Percentiles rank a stretch among this genome's conserved stretches.
Conservation (phyloP, 2,888 invertebrate species). For the Syrista parreyssii region DNA sequence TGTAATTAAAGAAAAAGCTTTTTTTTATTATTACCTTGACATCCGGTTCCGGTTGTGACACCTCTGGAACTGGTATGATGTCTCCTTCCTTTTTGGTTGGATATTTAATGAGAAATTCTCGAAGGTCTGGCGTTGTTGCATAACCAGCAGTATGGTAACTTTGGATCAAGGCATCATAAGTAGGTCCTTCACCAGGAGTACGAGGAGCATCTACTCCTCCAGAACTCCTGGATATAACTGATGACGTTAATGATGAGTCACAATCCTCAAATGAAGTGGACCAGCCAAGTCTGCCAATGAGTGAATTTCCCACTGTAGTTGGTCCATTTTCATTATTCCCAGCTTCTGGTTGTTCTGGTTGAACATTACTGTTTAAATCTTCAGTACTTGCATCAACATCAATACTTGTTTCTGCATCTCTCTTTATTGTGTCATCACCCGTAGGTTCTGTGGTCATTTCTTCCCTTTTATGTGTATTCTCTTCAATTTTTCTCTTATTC, state of each 20-base stretch:
- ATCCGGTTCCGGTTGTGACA: constrained; percentile 28
- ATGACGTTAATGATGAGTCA: constrained; percentile 68
- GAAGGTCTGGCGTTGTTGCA: constrained; percentile 69
- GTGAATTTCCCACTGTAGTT: constrained; percentile 72
- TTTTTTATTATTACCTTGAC: constrained; percentile 26
- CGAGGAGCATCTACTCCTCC: constrained; percentile 65
- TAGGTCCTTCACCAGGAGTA: constrained; percentile 65
- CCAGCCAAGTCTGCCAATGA: constrained; percentile 75
- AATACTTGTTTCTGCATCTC: constrained; percentile 4
- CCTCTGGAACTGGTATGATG: constrained; percentile 10
- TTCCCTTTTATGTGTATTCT: constrained; percentile 14
- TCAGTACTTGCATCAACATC: background rate
- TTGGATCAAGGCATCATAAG: constrained; percentile 72
- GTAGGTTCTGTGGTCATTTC: constrained; percentile 3
- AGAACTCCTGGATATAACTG: constrained; percentile 69
- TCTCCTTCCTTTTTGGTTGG: constrained; percentile 29
- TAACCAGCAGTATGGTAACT: constrained; percentile 69
- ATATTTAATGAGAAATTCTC: constrained; percentile 70
- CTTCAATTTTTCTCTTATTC: constrained; percentile 14
- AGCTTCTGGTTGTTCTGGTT: constrained; percentile 8
- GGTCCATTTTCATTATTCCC: constrained; percentile 22
- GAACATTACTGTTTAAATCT: background rate
- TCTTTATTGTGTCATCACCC: background rate
- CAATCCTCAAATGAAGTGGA: constrained; percentile 72
- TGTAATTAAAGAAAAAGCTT: background rate